These are phyloP conservation scores for Threskiornis aethiopicus DNA, from an alignment of 2,797 vertebrate genomes.

Conservation along the genomic window DNA sequence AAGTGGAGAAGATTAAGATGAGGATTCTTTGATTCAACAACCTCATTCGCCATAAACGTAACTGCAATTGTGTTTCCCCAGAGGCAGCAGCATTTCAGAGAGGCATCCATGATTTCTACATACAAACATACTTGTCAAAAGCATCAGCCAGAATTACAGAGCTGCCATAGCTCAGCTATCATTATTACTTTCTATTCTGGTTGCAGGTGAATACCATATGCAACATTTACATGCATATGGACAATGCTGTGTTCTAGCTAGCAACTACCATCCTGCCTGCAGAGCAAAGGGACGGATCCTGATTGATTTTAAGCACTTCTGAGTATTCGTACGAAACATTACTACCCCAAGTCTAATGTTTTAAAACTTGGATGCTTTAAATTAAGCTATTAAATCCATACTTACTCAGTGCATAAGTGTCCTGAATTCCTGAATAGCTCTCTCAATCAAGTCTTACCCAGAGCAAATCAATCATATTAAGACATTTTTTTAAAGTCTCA, in stretches of 20 bases:
- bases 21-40: not conserved
- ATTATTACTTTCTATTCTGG: not conserved
- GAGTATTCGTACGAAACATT: not conserved
- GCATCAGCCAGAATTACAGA: not conserved
- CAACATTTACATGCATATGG: not conserved
- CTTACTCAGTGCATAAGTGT: constrained; percentile 39
- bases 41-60: not conserved
- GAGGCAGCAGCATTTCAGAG: not conserved
- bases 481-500: not conserved
- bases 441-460: constrained; percentile 27
- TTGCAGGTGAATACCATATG: not conserved
- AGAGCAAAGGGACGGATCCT: not conserved
- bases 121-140: not conserved
- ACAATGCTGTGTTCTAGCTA: not conserved
- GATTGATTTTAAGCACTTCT: not conserved
- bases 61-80: not conserved
- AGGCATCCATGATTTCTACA: not conserved
- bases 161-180: not conserved
- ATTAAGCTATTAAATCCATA: constrained; percentile 43
- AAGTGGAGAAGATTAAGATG: not conserved
- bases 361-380: constrained; percentile 37
- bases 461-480: constrained; percentile 37
- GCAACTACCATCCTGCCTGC: not conserved
- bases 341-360: not conserved
- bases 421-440: constrained; percentile 45